phyloP scores from a whole-genome alignment of 2,797 vertebrate genomes.

The Paguma larvata region DNA sequence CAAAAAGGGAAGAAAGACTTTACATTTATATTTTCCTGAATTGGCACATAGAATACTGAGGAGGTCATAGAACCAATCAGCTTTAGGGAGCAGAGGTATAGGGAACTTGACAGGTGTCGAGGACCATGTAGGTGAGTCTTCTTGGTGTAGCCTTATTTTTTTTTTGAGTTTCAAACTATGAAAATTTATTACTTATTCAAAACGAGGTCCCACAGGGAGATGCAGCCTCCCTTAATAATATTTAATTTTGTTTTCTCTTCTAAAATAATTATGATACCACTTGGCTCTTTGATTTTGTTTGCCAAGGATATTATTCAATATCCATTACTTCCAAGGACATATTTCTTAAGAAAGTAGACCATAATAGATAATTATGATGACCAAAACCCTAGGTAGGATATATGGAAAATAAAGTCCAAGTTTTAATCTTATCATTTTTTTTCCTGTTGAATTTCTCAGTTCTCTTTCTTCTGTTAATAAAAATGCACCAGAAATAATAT shows the following conservation, averaged over 20 bases:
- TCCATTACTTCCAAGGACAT: not conserved
- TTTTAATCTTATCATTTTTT: not conserved
- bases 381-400: not conserved
- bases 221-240: not conserved
- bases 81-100: not conserved
- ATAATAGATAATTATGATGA: not conserved
- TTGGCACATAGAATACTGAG: not conserved
- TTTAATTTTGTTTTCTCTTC: not conserved
- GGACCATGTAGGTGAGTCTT: not conserved
- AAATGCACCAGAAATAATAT: slow-evolving; percentile 16
- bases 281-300: not conserved
- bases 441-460: not conserved
- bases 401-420: slow-evolving; percentile 43
- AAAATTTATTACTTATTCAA: not conserved
- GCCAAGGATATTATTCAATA: not conserved
- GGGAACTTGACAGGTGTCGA: not conserved
- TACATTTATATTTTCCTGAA: not conserved
- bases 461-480: slow-evolving; percentile 26
- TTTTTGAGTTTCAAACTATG: not conserved
- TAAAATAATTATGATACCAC: not conserved
- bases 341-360: not conserved
- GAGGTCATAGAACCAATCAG: not conserved
- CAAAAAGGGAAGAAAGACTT: not conserved
- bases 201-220: not conserved
- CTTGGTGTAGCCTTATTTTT: not conserved